These are phyloP conservation scores for Platorchestia sp. DNA, from an alignment of 1,140 invertebrate genomes.

Conservation along the genomic window DNA sequence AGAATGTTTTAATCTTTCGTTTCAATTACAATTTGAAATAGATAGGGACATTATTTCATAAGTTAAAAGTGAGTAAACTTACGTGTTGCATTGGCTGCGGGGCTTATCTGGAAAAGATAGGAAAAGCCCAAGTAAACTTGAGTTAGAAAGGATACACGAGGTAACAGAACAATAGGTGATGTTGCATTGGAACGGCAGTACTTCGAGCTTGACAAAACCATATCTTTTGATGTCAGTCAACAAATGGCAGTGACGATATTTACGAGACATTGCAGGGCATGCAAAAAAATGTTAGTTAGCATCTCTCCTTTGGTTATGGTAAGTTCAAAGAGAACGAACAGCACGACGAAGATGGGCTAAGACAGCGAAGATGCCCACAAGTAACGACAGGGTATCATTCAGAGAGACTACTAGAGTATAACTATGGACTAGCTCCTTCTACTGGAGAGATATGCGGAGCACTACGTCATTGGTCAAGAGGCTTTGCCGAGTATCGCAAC, in stretches of 20 bases:
- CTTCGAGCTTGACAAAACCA: neutral
- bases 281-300: neutral
- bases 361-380: neutral
- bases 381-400: neutral
- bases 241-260: conserved; percentile 7
- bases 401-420: neutral
- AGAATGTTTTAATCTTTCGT: too few species aligned
- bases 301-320: neutral
- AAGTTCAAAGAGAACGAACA: conserved; percentile 1
- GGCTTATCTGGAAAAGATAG: too few species aligned
- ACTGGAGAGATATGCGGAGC: neutral
- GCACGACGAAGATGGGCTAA: neutral
- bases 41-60: too few species aligned
- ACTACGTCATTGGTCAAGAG: neutral
- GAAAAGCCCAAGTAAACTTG: neutral
- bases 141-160: neutral
- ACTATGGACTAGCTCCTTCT: conserved; percentile 6
- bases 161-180: neutral
- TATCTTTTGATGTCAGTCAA: neutral
- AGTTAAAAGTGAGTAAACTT: too few species aligned
- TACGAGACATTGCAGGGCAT: neutral
- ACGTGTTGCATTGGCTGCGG: too few species aligned
- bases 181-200: neutral
- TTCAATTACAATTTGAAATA: too few species aligned
- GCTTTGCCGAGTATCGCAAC: neutral